Percentiles rank a stretch among this genome's conserved stretches.
Conservation (phyloP, 2,888 invertebrate species). For the Tolmerus cingulatus region DNA sequence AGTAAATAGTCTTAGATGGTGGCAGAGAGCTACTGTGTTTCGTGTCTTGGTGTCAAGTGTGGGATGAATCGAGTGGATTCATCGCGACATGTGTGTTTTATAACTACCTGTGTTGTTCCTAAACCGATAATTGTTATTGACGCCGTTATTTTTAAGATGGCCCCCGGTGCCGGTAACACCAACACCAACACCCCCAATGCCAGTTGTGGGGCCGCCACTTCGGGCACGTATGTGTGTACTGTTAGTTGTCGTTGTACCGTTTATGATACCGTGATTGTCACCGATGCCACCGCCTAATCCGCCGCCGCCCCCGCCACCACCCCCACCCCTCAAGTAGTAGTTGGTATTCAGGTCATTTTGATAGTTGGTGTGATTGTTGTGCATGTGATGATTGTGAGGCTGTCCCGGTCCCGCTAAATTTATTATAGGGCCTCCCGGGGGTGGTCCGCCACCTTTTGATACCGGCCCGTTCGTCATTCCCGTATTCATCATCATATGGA, state of each 20-base stretch:
- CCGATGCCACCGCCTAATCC: constrained; percentile 43
- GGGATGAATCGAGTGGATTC: neutral
- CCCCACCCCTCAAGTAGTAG: constrained; percentile 48
- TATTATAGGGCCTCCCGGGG: constrained; percentile 14
- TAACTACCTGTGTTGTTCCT: constrained; percentile 56
- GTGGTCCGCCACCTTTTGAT: constrained; percentile 8
- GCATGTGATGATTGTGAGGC: constrained; percentile 49
- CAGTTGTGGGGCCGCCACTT: neutral
- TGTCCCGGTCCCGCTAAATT: constrained; percentile 28
- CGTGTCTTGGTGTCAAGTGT: neutral
- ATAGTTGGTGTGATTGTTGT: constrained; percentile 49
- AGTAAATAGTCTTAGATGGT: neutral
- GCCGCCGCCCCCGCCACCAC: constrained; percentile 40
- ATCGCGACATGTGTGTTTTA: neutral
- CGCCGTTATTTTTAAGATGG: constrained; percentile 55
- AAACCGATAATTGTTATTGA: constrained; percentile 62
- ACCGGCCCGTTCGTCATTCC: constrained; percentile 40
- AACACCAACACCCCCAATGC: constrained; percentile 4
- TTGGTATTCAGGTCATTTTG: constrained; percentile 50
- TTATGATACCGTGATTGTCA: constrained; percentile 43
- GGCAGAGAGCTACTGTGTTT: neutral
- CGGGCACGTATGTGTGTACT: constrained; percentile 30
- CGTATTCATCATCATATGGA: constrained; percentile 47
- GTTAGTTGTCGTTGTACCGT: constrained; percentile 36
- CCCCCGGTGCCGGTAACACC: constrained; percentile 47